Evolutionary conservation across 1,140 invertebrate genomes (phyloP).

Genomic region (Macrobrachium rosenbergii): DNA sequence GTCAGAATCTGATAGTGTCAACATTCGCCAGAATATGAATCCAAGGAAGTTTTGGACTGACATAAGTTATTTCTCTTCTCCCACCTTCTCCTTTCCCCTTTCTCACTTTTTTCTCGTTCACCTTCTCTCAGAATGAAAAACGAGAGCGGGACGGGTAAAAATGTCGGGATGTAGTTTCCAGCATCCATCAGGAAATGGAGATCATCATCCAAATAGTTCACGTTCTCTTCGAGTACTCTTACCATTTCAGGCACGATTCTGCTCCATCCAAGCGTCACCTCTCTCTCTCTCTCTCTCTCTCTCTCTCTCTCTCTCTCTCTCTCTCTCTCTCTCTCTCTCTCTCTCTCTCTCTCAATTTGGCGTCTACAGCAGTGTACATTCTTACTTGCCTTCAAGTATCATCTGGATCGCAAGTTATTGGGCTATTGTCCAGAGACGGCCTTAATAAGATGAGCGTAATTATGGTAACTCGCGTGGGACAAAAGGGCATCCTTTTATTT

Average conservation of each 20-base stretch:
- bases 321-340: neutral
- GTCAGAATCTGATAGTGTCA: no score
- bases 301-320: neutral
- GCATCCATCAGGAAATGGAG: neutral
- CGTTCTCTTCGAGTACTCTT: neutral
- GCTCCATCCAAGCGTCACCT: neutral
- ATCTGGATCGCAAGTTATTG: no score
- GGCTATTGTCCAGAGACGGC: no score
- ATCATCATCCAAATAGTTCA: neutral
- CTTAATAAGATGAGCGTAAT: no score
- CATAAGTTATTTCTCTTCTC: neutral
- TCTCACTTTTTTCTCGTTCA: conserved; percentile 2
- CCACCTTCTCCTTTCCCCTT: neutral
- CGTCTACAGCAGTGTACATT: neutral
- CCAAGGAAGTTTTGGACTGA: no score
- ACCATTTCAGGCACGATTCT: neutral
- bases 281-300: conserved; percentile 19
- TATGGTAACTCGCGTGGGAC: no score
- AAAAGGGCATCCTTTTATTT: no score
- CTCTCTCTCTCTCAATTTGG: neutral
- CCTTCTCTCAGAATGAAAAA: neutral
- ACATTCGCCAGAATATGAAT: no score
- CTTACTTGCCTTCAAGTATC: no score
- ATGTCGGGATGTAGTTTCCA: neutral
- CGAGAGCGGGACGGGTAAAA: conserved; percentile 6